These are phyloP conservation scores for Cheilosia vulpina DNA, from an alignment of 2,888 invertebrate genomes.

Conservation along the genomic window DNA sequence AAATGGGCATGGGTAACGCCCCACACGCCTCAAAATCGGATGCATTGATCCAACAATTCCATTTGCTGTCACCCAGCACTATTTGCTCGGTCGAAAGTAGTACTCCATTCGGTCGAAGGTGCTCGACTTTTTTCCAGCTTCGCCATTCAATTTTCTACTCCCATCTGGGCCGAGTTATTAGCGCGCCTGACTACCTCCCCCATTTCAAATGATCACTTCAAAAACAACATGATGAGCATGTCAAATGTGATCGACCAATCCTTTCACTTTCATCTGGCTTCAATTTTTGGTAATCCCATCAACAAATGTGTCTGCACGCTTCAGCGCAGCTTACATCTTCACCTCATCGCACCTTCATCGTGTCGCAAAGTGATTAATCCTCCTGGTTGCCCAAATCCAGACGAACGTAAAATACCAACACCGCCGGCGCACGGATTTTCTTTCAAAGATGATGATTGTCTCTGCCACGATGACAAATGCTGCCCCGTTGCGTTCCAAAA, in stretches of 20 bases:
- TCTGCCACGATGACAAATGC: conserved; percentile 44
- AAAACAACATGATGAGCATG: conserved; percentile 38
- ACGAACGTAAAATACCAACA: conserved; percentile 23
- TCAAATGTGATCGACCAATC: conserved; percentile 33
- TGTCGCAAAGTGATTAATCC: conserved; percentile 60
- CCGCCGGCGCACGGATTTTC: conserved; percentile 4
- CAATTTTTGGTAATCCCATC: conserved; percentile 22
- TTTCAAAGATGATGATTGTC: conserved; percentile 20
- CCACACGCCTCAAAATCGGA: too few species aligned
- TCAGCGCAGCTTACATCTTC: conserved; percentile 7
- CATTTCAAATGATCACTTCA: not conserved
- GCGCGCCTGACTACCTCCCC: not conserved
- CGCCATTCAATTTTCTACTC: too few species aligned
- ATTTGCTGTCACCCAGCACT: too few species aligned
- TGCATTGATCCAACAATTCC: too few species aligned
- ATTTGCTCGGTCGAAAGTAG: too few species aligned
- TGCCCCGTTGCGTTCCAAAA: conserved; percentile 24
- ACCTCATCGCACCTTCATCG: conserved; percentile 34
- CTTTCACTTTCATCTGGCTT: conserved; percentile 44
- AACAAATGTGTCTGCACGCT: conserved; percentile 43
- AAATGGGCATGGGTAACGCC: too few species aligned
- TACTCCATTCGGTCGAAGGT: too few species aligned
- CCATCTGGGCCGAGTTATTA: too few species aligned
- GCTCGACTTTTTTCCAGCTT: too few species aligned
- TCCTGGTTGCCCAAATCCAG: conserved; percentile 36